phyloP scores from a whole-genome alignment of 2,113 vertebrate species.

The Pedetes capensis region DNA sequence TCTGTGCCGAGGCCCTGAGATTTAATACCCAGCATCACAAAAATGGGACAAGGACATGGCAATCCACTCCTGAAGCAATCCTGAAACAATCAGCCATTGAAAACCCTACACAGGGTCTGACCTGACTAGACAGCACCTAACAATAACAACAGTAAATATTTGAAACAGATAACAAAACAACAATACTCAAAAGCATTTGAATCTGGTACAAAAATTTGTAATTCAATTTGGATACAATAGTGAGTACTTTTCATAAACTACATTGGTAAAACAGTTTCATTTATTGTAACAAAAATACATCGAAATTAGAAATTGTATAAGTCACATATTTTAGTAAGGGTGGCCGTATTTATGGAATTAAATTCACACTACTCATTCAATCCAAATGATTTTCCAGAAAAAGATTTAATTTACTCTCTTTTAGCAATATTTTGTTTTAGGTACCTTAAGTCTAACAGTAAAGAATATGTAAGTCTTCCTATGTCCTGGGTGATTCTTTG shows the following conservation, averaged over 20 bases:
- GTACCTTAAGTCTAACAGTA: neutral
- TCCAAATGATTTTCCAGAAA: neutral
- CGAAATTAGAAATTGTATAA: neutral
- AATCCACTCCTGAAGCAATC: too few relatives aligned
- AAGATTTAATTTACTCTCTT: neutral
- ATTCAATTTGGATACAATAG: neutral
- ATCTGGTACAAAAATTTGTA: neutral
- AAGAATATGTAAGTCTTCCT: neutral
- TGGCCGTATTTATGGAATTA: neutral
- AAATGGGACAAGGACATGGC: too few relatives aligned
- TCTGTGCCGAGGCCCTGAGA: too few relatives aligned
- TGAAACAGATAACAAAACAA: neutral
- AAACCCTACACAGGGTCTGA: too few relatives aligned
- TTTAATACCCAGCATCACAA: too few relatives aligned
- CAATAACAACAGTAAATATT: too few relatives aligned
- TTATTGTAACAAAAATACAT: neutral
- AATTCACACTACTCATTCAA: neutral
- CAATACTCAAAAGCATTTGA: neutral
- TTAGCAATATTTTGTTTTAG: neutral
- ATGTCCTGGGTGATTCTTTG: neutral
- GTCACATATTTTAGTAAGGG: neutral
- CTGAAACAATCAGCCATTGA: too few relatives aligned
- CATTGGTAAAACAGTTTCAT: neutral
- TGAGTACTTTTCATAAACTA: neutral
- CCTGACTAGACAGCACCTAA: too few relatives aligned